Percentiles rank a stretch among this genome's conserved stretches.
These are phyloP conservation scores for Neoarius graeffei DNA, from an alignment of 2,113 vertebrate species.

Conservation along the genomic window DNA sequence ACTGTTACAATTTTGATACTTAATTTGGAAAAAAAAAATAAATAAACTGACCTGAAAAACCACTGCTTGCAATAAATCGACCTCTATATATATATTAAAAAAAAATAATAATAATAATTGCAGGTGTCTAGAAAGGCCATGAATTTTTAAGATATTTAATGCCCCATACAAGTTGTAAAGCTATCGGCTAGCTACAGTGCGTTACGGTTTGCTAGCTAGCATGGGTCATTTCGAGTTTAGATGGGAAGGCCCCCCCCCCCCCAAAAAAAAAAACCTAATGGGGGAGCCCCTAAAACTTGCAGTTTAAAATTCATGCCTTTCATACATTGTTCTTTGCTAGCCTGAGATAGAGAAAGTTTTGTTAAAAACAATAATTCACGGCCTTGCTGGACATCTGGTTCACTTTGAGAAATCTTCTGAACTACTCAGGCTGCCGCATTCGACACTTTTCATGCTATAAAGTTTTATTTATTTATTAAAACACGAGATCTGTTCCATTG, in stretches of 20 bases:
- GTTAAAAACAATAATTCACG: not conserved
- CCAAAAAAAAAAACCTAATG: no score
- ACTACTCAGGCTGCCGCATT: not conserved
- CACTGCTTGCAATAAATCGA: not conserved
- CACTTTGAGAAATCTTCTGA: not conserved
- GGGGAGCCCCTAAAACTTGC: no score
- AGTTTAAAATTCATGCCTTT: no score
- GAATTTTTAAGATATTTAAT: not conserved
- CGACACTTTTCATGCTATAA: not conserved
- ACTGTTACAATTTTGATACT: no score
- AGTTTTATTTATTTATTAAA: not conserved
- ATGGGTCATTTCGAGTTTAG: not conserved
- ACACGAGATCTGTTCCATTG: not conserved
- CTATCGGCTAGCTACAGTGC: not conserved
- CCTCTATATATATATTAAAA: not conserved
- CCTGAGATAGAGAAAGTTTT: not conserved
- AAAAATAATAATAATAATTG: no score
- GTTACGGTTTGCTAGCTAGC: not conserved
- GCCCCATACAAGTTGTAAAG: not conserved
- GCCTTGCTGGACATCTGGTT: not conserved
- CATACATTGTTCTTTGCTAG: not conserved
- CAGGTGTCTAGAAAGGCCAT: not conserved
- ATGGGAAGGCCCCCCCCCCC: no score
- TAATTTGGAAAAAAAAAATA: conserved; percentile 1
- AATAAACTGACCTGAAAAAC: conserved; percentile 20